These are phyloP conservation scores for Buceros bicornis DNA, from an alignment of 2,797 vertebrate species.

Conservation along the genomic window DNA sequence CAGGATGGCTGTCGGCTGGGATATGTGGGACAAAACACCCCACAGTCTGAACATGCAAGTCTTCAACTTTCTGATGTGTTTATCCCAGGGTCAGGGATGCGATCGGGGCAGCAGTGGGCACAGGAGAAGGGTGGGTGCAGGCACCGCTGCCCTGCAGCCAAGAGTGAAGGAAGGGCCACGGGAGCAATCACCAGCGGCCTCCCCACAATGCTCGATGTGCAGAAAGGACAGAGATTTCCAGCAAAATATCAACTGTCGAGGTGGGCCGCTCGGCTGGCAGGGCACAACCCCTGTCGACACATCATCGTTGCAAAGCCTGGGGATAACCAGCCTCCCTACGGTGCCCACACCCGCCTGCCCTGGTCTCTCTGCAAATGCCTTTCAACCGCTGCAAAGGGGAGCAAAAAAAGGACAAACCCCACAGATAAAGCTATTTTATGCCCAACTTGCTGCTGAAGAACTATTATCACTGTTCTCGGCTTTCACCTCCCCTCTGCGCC, in stretches of 20 bases:
- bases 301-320: not conserved
- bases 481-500: not conserved
- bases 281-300: not conserved
- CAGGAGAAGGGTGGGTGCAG: rapidly evolving
- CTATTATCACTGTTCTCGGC: not conserved
- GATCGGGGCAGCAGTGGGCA: rapidly evolving
- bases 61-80: not conserved
- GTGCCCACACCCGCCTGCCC: rapidly evolving
- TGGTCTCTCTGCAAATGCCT: rapidly evolving
- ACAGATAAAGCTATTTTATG: constrained; percentile 28
- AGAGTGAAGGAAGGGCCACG: rapidly evolving
- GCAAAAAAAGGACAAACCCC: not conserved
- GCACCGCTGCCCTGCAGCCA: rapidly evolving
- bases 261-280: rapidly evolving
- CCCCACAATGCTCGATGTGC: rapidly evolving
- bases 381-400: not conserved
- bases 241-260: not conserved
- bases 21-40: not conserved
- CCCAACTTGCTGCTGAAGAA: constrained; percentile 14
- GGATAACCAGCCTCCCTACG: not conserved
- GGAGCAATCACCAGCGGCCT: not conserved
- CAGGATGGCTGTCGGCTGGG: not conserved
- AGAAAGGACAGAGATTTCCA: not conserved
- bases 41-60: not conserved
- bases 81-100: not conserved